Base-by-base conservation (phyloP, 2,797 vertebrate species). In the Mus caroli region DNA sequence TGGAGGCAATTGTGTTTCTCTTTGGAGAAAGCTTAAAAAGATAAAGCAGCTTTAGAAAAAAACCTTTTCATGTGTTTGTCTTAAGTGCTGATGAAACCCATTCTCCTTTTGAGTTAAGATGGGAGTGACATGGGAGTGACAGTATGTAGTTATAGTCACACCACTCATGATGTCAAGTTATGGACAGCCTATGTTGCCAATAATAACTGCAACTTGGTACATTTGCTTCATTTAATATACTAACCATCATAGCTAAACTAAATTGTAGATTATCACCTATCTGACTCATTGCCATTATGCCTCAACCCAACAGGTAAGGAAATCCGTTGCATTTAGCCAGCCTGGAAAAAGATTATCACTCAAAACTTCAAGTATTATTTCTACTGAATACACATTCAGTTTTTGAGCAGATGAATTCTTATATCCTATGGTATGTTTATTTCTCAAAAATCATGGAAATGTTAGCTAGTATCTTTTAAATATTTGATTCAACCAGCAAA, bases 371-470 rank as follows among this genome's bases (percentile, higher is more conserved):
- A 40, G 1, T 50, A 14, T 67, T 7, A 26, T 69, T 90, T 85
- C n/a, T 58, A 50, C 2, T 40, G 11, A 85, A 50, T 79, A 1
- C 17, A 14, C 24, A 71, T 71, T 73, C 1, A 15, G 46, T 82
- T 73, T 64, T 76, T 75, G 31, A 62, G 22, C 31, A 6, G 1
- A 40, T 26, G 9, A 77, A 34, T 90, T 1, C 3, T n/a, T 76
- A 7, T 58, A n/a, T 62, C 31, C 75, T 77, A 13, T 69, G 15
- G 4, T 52, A 37, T 67, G 50, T n/a, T 89, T 60, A 46, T 89
- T 96, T 90, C 83, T 95, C n/a, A 86, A 88, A 92, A 92, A 90
- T 91, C 40, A 92, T 92, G 28, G 67, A 76, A 92, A 24, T 12
- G 43, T 62, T 43, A 17, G 64, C 50, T 62, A 69, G 5, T 6